Percentiles rank a stretch among this genome's conserved stretches.
These are phyloP conservation scores for Anoura caudifer DNA, from an alignment of 2,113 vertebrate genomes.

Conservation along the genomic window DNA sequence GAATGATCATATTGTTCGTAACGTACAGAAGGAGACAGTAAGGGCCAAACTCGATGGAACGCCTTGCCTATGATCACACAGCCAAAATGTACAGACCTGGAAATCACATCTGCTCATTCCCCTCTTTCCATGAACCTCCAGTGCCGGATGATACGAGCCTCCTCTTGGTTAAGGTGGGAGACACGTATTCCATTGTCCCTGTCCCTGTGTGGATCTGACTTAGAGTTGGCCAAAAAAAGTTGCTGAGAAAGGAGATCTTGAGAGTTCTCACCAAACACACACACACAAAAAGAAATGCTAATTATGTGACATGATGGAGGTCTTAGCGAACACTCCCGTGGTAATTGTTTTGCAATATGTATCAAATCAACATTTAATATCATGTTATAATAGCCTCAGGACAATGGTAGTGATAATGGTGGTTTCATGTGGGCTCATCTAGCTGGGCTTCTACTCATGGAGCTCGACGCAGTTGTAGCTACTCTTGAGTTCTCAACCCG, in stretches of 20 bases:
- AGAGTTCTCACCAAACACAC: not conserved
- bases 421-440: not conserved
- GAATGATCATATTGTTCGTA: not conserved
- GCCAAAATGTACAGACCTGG: not conserved
- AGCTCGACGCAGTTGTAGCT: not conserved
- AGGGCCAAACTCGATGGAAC: not conserved
- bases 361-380: not conserved
- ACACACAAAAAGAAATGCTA: not conserved
- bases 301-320: not conserved
- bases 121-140: not conserved
- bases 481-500: not conserved
- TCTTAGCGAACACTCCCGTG: not conserved
- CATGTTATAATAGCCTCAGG: not conserved
- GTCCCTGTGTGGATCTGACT: not conserved
- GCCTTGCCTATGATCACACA: not conserved
- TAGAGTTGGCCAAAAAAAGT: not conserved
- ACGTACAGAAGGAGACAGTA: not conserved
- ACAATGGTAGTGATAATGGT: fast-evolving
- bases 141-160: fast-evolving
- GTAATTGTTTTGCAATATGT: not conserved
- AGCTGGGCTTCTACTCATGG: not conserved
- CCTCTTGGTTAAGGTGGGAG: not conserved
- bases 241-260: not conserved
- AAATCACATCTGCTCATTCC: not conserved
- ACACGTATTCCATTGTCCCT: fast-evolving